phyloP scores from a whole-genome alignment of 2,113 vertebrate genomes.

The Thermophis baileyi region DNA sequence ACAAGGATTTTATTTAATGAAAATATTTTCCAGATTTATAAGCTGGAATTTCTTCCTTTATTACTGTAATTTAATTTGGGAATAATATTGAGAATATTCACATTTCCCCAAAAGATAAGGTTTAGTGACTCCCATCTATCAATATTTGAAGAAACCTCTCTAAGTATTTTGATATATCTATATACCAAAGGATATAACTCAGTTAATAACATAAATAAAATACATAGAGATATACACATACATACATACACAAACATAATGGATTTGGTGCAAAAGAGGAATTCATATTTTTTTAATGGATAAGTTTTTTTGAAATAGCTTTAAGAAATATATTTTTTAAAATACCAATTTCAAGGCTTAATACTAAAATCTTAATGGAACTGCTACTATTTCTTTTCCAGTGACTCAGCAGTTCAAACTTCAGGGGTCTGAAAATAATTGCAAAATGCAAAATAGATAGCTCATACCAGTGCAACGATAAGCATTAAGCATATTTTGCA shows the following conservation, averaged over 20 bases:
- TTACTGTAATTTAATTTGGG: neutral
- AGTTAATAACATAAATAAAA: neutral
- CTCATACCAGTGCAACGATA: constrained; percentile 30
- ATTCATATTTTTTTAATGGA: neutral
- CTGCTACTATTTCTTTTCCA: constrained; percentile 15
- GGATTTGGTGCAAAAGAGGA: neutral
- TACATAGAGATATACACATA: neutral
- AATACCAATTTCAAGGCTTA: constrained; percentile 1
- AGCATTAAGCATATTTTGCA: constrained; percentile 53
- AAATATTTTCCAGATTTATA: neutral
- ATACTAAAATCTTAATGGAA: constrained; percentile 25
- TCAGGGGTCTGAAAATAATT: constrained; percentile 59
- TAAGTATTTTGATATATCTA: neutral
- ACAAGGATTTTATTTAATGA: neutral
- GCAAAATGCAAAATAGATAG: constrained; percentile 45
- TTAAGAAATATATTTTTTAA: constrained; percentile 16
- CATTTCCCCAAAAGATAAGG: neutral
- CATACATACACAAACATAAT: no score
- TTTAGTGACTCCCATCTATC: neutral
- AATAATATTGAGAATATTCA: neutral
- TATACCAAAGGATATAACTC: neutral
- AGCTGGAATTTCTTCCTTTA: neutral
- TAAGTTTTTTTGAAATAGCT: neutral
- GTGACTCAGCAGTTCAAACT: constrained; percentile 52
- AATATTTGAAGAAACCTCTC: neutral